Conservation (phyloP, 2,888 invertebrate genomes). For the Cerastoderma edule region DNA sequence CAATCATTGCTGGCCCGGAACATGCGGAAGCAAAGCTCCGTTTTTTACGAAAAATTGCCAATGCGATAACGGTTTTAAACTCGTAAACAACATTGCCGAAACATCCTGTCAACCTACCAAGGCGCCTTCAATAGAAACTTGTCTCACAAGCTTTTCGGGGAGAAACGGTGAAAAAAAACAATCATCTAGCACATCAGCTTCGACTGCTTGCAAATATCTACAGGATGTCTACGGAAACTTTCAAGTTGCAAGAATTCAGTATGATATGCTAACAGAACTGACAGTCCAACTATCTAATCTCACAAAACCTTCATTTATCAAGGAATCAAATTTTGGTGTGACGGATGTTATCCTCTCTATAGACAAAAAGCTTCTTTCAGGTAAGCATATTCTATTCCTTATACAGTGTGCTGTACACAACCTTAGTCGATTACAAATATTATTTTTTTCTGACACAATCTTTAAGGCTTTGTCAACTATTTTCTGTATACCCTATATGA, state of each 20-base stretch:
- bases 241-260: background rate
- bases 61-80: background rate
- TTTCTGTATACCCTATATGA: too few relatives aligned
- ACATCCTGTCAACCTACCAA: constrained; percentile 21
- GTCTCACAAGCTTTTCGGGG: constrained; percentile 10
- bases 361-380: background rate
- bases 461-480: too few relatives aligned
- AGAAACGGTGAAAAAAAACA: constrained; percentile 28
- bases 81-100: background rate
- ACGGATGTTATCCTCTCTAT: constrained; percentile 7
- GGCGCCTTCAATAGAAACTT: constrained; percentile 20
- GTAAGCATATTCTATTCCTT: too few relatives aligned
- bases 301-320: background rate
- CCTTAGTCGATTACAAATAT: too few relatives aligned
- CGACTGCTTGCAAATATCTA: constrained; percentile 1
- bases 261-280: constrained; percentile 3
- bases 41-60: constrained; percentile 9
- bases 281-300: background rate
- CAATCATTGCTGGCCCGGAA: constrained; percentile 25
- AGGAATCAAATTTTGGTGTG: constrained; percentile 26
- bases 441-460: too few relatives aligned
- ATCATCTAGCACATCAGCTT: background rate
- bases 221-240: constrained; percentile 32
- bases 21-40: background rate
- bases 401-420: too few relatives aligned